phyloP scores from a whole-genome alignment of 2,888 invertebrate species.

The Tenthredo livida region DNA sequence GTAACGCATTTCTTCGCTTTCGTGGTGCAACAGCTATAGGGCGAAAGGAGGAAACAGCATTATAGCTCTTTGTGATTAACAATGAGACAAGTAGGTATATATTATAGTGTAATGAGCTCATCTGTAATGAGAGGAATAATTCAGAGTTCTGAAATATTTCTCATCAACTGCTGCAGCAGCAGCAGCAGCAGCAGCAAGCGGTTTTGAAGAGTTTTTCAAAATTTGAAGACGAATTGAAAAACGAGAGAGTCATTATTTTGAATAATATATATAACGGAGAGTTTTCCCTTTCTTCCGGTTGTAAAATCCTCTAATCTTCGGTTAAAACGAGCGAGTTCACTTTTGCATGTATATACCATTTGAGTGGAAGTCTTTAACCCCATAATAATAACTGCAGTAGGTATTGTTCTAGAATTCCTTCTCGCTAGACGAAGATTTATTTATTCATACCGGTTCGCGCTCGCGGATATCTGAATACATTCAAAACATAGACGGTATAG shows the following conservation, averaged over 20 bases:
- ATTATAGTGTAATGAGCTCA: not conserved
- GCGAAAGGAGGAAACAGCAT: not conserved
- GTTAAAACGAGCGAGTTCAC: not conserved
- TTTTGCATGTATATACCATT: not conserved
- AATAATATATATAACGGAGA: not conserved
- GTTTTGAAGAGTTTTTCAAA: not conserved
- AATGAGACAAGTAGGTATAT: not conserved
- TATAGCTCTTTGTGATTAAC: not conserved
- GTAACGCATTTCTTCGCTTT: conserved; percentile 32
- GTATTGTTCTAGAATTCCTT: conserved; percentile 28
- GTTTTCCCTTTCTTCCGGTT: conserved; percentile 1
- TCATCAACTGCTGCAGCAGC: not conserved
- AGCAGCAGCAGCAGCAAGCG: not conserved
- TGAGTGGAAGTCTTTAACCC: not conserved
- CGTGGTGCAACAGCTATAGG: not conserved
- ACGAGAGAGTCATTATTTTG: not conserved
- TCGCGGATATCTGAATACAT: not conserved
- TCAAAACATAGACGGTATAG: not conserved
- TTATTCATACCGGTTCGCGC: not conserved
- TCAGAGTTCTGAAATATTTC: not conserved
- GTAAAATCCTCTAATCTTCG: not conserved
- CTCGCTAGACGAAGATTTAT: not conserved
- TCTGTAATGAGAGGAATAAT: not conserved
- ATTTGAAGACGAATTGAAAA: not conserved
- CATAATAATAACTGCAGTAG: conserved; percentile 1